Conservation (phyloP, 2,113 vertebrate species). For the Lepisosteus osseus region DNA sequence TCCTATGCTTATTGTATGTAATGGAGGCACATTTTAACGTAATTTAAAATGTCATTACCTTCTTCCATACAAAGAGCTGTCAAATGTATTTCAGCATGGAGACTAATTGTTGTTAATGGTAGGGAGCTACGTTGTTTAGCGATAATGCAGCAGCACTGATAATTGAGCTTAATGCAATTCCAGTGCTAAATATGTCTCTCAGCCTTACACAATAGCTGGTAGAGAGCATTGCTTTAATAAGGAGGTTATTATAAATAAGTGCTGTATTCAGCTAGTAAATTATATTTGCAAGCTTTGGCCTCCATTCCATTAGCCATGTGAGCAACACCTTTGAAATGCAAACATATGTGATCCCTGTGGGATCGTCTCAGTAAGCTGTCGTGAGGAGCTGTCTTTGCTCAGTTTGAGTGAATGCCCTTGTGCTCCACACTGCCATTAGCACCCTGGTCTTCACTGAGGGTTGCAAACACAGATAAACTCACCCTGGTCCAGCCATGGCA, state of each 20-base stretch:
- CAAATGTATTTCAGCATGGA: slow-evolving; percentile 30
- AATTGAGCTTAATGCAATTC: slow-evolving; percentile 36
- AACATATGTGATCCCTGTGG: no score
- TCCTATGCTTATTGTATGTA: slow-evolving; percentile 24
- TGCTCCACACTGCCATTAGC: no score
- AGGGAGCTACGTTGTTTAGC: slow-evolving; percentile 29
- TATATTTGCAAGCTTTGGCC: slow-evolving; percentile 11
- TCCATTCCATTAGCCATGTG: no score
- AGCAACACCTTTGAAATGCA: no score
- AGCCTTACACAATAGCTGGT: slow-evolving; percentile 1
- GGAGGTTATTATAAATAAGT: slow-evolving; percentile 10
- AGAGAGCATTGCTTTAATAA: slow-evolving; percentile 23
- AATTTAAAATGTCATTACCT: slow-evolving; percentile 40
- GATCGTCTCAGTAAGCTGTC: no score
- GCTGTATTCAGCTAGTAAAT: slow-evolving; percentile 4
- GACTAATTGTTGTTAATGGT: slow-evolving; percentile 42
- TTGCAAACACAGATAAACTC: no score
- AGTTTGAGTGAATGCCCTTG: no score
- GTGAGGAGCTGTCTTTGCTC: no score
- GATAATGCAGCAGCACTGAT: slow-evolving; percentile 30
- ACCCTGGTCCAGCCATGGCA: no score
- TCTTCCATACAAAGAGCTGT: slow-evolving; percentile 29
- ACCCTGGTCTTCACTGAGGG: no score
- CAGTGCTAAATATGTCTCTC: slow-evolving; percentile 24
- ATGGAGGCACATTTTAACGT: slow-evolving; percentile 21